Evolutionary conservation across 2,888 invertebrate species (phyloP).

Genomic region (Troides oblongomaculatus): DNA sequence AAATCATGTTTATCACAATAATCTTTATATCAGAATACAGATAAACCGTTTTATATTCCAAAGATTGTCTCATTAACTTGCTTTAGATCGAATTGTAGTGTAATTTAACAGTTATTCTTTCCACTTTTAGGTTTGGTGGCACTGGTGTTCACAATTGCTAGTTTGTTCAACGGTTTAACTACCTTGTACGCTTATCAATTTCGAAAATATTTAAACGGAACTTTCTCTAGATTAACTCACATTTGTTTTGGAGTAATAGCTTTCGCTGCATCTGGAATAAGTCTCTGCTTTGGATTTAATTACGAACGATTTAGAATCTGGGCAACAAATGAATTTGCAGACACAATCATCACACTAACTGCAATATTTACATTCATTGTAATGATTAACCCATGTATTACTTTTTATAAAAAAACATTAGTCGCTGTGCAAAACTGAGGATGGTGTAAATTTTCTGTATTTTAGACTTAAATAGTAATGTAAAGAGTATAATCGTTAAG

Average conservation of each 20-base stretch:
- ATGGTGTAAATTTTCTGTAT: neutral
- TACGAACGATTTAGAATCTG: slow-evolving; percentile 46
- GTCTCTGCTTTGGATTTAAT: slow-evolving; percentile 55
- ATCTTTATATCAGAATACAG: no score
- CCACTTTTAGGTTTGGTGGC: slow-evolving; percentile 42
- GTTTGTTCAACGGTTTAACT: slow-evolving; percentile 41
- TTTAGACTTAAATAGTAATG: neutral
- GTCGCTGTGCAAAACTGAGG: slow-evolving; percentile 24
- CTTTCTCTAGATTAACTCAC: slow-evolving; percentile 42
- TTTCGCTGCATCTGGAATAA: slow-evolving; percentile 43
- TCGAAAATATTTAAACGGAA: slow-evolving; percentile 36
- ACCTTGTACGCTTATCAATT: slow-evolving; percentile 44
- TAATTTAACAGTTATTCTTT: neutral
- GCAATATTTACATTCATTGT: slow-evolving; percentile 44
- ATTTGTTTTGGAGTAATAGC: slow-evolving; percentile 47
- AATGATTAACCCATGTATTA: slow-evolving; percentile 48
- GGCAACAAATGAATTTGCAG: slow-evolving; percentile 39
- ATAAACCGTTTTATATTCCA: no score
- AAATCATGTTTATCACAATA: no score
- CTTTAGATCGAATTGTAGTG: neutral
- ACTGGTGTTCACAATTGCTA: slow-evolving; percentile 41
- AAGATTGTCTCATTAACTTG: no score
- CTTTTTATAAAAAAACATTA: slow-evolving; percentile 37
- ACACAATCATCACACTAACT: slow-evolving; percentile 46
- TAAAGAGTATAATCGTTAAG: neutral